Conservation (phyloP, 1,140 invertebrate species). For the Rhizoglyphus robini region DNA sequence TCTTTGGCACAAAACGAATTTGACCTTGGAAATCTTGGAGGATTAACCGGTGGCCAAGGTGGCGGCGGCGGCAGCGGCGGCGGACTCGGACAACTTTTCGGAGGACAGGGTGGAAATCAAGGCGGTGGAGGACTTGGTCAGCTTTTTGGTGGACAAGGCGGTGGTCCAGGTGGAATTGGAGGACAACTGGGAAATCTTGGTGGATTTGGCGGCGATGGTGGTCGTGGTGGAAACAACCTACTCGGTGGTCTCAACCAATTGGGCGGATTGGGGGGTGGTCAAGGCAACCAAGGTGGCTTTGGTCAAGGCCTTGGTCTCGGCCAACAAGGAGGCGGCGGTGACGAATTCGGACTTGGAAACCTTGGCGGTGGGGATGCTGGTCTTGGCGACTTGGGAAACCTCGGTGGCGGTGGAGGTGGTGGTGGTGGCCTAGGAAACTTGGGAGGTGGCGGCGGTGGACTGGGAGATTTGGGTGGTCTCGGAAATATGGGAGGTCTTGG, state of each 20-base stretch:
- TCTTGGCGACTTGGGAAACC: constrained; percentile 7
- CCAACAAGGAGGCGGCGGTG: background rate
- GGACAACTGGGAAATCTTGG: background rate
- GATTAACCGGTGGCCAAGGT: background rate
- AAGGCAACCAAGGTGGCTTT: too few species aligned
- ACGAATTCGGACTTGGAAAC: background rate
- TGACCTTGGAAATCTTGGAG: background rate
- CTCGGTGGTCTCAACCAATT: background rate
- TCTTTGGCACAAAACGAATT: background rate
- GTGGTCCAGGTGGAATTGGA: background rate
- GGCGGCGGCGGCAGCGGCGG: background rate
- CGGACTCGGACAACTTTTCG: background rate
- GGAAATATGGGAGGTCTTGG: constrained; percentile 5
- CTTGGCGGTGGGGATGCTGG: background rate
- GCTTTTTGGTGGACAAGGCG: background rate
- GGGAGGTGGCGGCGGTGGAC: constrained; percentile 8
- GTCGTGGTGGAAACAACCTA: background rate
- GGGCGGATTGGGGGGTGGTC: constrained; percentile 1
- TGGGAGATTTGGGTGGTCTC: constrained; percentile 11
- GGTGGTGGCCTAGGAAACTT: background rate
- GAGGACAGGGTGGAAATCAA: background rate
- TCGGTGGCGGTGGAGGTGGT: background rate
- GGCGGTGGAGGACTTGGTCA: background rate
- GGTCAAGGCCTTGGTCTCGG: constrained; percentile 15
- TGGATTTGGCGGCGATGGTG: background rate